Base-by-base conservation (phyloP, 2,113 vertebrate genomes). In the Podilymbus podiceps region DNA sequence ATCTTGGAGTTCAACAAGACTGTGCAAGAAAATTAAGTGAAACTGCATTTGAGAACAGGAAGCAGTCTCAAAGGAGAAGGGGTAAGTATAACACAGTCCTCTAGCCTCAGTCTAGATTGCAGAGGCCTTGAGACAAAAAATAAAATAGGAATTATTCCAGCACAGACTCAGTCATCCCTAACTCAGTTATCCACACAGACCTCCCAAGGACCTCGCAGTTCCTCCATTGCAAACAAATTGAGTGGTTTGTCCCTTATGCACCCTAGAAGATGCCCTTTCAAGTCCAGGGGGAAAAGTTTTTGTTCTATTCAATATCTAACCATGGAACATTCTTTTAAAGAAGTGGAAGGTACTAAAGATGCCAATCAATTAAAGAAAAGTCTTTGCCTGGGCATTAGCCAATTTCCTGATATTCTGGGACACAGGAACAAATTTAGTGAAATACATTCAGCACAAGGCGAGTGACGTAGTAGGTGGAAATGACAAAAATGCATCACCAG, bases 271-370 rank as follows among this genome's bases (percentile, higher is more conserved):
- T 44, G 55, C 4, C 56, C 71, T 20, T 75, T 93, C 31, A 80
- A 35, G 31, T 85, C 87, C 83, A 85, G 62, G 74, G 88, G 93
- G 5, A 69, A 97, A 83, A 96, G 85, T n/a, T 97, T 93, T 62
- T 95, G 69, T 92, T 91, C 88, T 24, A 7, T 72, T 18, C 47
- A 89, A 38, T 67, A 74, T 38, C 50, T 79, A 85, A 79, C 73
- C 30, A 7, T 22, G 7, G 79, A 69, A 47, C 53, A 69, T n/a
- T 49, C 72, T 59, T 13, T 44, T 67, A 47, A 49, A 85, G 89
- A 93, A 33, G n/a, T 52, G 13, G 42, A 90, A 22, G 84, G 80
- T 31, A 72, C 52, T 1, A 88, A 94, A 50, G 92, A 93, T 2
- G 28, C 82, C 27, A 76, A 33, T 15, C 55, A 64, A 11, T 3